Percentiles rank a stretch among this genome's conserved stretches.
phyloP scores from a whole-genome alignment of 1,140 invertebrate species.

The Ostrea edulis region DNA sequence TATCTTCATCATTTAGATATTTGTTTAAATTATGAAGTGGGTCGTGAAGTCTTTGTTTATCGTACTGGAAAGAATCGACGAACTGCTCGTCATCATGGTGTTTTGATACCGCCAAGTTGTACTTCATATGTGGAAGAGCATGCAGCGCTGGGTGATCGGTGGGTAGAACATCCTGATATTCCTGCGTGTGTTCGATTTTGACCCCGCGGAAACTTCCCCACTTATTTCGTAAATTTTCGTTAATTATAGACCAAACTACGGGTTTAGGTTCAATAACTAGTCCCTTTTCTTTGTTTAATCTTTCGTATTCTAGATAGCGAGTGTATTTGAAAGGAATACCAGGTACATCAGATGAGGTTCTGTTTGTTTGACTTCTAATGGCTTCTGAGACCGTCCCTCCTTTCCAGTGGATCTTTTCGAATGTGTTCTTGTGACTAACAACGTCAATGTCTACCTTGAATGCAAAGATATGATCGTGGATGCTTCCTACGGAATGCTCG shows the following conservation, averaged over 20 bases:
- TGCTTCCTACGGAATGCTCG: slow-evolving; percentile 41
- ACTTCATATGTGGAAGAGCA: slow-evolving; percentile 47
- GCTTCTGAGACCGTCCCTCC: slow-evolving; percentile 48
- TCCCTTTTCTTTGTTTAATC: slow-evolving; percentile 42
- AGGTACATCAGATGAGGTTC: not conserved
- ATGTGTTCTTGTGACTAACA: slow-evolving; percentile 50
- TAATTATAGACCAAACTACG: slow-evolving; percentile 54
- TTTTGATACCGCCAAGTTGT: slow-evolving; percentile 51
- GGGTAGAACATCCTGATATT: slow-evolving; percentile 39
- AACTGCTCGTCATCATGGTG: slow-evolving; percentile 50
- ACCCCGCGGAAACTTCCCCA: slow-evolving; percentile 49
- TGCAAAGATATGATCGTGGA: slow-evolving; percentile 60
- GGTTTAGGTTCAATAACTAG: slow-evolving; percentile 45
- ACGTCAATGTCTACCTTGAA: slow-evolving; percentile 61
- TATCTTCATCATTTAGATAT: slow-evolving; percentile 43
- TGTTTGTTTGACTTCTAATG: slow-evolving; percentile 33
- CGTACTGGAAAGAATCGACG: slow-evolving; percentile 12
- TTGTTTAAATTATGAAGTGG: slow-evolving; percentile 35
- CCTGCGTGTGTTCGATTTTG: slow-evolving; percentile 39
- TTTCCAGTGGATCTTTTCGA: slow-evolving; percentile 58
- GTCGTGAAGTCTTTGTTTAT: slow-evolving; percentile 33
- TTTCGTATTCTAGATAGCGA: slow-evolving; percentile 50
- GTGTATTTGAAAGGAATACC: slow-evolving; percentile 50
- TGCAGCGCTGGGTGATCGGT: slow-evolving; percentile 40
- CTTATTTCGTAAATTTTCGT: slow-evolving; percentile 50